phyloP scores from a whole-genome alignment of 2,888 invertebrate genomes.

The Plebejus melissa region DNA sequence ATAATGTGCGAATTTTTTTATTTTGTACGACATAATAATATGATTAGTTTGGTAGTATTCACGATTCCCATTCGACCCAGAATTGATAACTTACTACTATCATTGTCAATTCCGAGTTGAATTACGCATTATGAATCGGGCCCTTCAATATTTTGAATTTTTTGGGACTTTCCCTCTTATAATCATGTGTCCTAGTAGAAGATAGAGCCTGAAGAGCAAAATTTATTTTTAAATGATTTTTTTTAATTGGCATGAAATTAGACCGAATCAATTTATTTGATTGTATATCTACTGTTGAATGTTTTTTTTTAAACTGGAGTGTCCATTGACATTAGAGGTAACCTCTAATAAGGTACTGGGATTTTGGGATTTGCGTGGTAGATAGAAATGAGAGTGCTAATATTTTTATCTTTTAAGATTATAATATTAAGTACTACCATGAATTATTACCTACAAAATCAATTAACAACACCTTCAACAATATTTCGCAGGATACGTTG shows the following conservation, averaged over 20 bases:
- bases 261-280: background rate
- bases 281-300: background rate
- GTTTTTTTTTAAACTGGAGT: background rate
- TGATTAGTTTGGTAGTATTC: no score
- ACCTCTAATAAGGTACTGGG: background rate
- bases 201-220: background rate
- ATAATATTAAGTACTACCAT: no score
- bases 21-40: no score
- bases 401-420: background rate
- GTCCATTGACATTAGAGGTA: background rate
- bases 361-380: constrained; percentile 30
- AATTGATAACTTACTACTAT: no score
- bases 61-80: no score
- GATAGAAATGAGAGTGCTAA: constrained; percentile 28
- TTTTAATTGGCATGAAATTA: constrained; percentile 14
- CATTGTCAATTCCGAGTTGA: background rate
- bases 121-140: background rate
- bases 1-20: no score
- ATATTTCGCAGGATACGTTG: background rate
- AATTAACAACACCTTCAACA: background rate
- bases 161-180: background rate
- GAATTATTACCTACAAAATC: background rate
- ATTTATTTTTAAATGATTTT: background rate
- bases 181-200: background rate
- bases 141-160: background rate